These are phyloP conservation scores for Fulmarus glacialis DNA, from an alignment of 2,113 vertebrate species.

Conservation along the genomic window DNA sequence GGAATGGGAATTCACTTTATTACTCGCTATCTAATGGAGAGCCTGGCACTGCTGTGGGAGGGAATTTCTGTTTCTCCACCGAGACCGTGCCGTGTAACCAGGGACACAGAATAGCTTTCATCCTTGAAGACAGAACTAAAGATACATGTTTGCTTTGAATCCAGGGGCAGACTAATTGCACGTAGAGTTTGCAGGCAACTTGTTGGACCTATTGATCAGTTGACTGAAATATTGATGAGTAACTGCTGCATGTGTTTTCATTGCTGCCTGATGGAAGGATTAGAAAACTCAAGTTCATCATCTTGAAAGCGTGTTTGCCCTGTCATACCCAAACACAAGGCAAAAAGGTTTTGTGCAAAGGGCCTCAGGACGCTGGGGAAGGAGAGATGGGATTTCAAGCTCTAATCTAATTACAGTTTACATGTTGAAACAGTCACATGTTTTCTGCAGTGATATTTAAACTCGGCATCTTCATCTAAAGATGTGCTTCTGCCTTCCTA, in stretches of 20 bases:
- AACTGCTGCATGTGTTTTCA: neutral
- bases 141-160: neutral
- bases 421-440: neutral
- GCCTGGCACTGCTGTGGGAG: neutral
- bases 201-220: neutral
- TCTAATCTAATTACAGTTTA: neutral
- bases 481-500: neutral
- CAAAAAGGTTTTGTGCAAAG: neutral
- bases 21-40: neutral
- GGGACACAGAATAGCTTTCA: neutral
- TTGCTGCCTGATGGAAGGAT: neutral
- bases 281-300: neutral
- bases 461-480: neutral
- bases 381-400: neutral
- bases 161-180: neutral
- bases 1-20: neutral
- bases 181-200: neutral
- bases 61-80: neutral
- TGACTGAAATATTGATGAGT: constrained; percentile 2
- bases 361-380: neutral
- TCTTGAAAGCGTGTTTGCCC: neutral
- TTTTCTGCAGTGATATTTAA: neutral
- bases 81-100: neutral
- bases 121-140: neutral
- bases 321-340: neutral